Evolutionary conservation across 2,797 vertebrate species (phyloP).

Genomic region (Dendrocincla fuliginosa): DNA sequence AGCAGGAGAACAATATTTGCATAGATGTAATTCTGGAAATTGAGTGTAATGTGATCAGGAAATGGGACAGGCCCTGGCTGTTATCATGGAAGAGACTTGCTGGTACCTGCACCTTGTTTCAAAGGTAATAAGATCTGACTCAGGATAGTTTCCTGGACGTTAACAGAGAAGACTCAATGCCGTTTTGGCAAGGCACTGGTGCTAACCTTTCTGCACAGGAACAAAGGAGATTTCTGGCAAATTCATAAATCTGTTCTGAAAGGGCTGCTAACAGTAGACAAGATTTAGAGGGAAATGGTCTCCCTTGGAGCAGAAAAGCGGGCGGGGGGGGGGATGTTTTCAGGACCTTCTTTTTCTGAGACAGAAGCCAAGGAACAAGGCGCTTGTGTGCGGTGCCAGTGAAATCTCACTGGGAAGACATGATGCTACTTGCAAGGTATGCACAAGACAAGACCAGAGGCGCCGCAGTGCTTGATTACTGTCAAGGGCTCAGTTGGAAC

Average conservation of each 20-base stretch:
- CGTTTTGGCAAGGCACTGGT: not conserved
- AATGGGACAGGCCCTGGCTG: slow-evolving; percentile 42
- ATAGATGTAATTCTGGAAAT: slow-evolving; percentile 52
- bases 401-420: slow-evolving; percentile 87
- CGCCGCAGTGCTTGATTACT: slow-evolving; percentile 91
- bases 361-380: slow-evolving; percentile 55
- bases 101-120: slow-evolving; percentile 48
- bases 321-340: not conserved
- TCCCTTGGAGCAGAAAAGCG: not conserved
- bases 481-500: slow-evolving; percentile 89
- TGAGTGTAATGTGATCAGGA: slow-evolving; percentile 50
- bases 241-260: not conserved
- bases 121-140: slow-evolving; percentile 59
- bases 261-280: not conserved
- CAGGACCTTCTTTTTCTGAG: slow-evolving; percentile 47
- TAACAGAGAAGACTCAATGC: slow-evolving; percentile 5
- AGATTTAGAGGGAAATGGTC: not conserved
- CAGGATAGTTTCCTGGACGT: slow-evolving; percentile 48
- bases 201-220: not conserved
- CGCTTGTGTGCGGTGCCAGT: slow-evolving; percentile 75
- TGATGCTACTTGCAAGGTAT: slow-evolving; percentile 96
- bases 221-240: slow-evolving; percentile 26
- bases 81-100: slow-evolving; percentile 55
- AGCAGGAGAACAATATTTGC: slow-evolving; percentile 53
- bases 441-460: slow-evolving; percentile 99